Conservation (phyloP, 2,113 vertebrate species). For the Rhabdomys dilectus region DNA sequence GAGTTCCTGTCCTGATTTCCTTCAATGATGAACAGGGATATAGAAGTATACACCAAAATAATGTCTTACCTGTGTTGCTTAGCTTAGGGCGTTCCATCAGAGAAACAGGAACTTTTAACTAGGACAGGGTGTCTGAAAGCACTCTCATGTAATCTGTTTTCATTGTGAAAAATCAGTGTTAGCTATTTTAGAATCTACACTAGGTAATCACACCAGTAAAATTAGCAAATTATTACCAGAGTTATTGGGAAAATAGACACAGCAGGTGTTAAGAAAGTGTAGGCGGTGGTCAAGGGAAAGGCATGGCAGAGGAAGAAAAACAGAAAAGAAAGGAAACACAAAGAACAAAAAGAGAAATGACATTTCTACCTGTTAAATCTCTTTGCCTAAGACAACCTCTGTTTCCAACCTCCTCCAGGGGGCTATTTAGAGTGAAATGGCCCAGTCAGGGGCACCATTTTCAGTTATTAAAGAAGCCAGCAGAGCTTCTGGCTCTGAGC, state of each 20-base stretch:
- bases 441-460: conserved; percentile 74
- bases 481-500: conserved; percentile 66
- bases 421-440: conserved; percentile 73
- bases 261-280: not conserved
- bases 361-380: conserved; percentile 60
- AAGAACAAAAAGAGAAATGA: not conserved
- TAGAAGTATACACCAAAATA: not conserved
- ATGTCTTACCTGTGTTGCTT: not conserved
- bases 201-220: not conserved
- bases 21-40: not conserved
- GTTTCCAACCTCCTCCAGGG: conserved; percentile 63
- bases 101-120: no score
- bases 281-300: not conserved
- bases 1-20: not conserved
- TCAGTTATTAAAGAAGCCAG: conserved; percentile 76
- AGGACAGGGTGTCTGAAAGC: not conserved
- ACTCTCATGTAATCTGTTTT: not conserved
- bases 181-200: not conserved
- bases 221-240: not conserved
- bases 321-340: not conserved
- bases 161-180: not conserved
- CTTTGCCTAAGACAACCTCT: conserved; percentile 60
- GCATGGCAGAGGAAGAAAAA: fast-evolving
- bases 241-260: not conserved
- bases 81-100: not conserved